Evolutionary conservation across 2,797 vertebrate genomes (phyloP), one percentile per base, ranked within the genome.

Genomic region (Monodelphis domestica): DNA sequence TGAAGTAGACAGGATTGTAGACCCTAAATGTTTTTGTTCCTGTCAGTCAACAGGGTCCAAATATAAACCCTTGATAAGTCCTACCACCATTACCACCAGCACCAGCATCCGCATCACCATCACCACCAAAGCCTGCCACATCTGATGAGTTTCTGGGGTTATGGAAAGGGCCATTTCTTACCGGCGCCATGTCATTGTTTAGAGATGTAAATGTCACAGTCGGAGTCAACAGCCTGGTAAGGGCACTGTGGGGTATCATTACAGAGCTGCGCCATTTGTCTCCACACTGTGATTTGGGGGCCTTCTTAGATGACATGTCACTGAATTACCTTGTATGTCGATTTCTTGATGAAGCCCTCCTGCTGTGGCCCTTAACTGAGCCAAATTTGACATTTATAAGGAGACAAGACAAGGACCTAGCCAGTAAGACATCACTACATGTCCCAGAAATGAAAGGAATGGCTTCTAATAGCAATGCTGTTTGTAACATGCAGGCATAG

Each of bases 301-400:
- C 90, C 87, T 97, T 93, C 54, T 90, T 91, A 53, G 17, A 89
- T n/a, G 94, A 15, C 50, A 53, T 56, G 26, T 93, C 50, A 59
- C 11, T 92, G 94, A 87, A 90, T 89, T 94, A 91, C 14, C 52
- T 50, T 92, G 14, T 21, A 59, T 53, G 26, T 93, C 45, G 26
- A 91, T 57, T 93, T 96, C 88, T 95, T 87, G 94, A 54, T 84
- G 91, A 93, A 91, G 87, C 24, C n/a, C 21, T 55, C 88, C 53
- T 87, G 89, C 30, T 88, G 59, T 95, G 91, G 54, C 26, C 78
- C 45, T 50, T 28, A 14, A 91, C 38, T 56, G 57, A 91, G 89
- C 84, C 89, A 89, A 84, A 93, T 63, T 53, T 90, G 54, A 91
- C 30, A 91, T 15, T 90, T 94, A 0, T 28, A 54, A 88, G 45